Evolutionary conservation across 2,888 invertebrate genomes (phyloP), one percentile per base, ranked within the genome.

Genomic region (Sinodicranocentrus sp.): DNA sequence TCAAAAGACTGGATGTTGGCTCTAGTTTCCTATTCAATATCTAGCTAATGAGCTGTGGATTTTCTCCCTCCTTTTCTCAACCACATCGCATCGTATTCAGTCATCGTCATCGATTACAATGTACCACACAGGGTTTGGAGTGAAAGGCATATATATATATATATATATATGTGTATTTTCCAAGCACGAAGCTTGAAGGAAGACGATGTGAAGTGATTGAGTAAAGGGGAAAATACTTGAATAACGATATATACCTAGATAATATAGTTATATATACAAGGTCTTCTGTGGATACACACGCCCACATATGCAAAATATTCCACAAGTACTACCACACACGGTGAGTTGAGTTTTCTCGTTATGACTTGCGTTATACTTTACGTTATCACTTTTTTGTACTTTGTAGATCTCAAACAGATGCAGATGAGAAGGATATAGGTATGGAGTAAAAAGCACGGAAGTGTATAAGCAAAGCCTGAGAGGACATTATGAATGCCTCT

Each of bases 401-500:
- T 10, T 65, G 28, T 33, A 17, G 77, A 43, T 28, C 19, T 2
- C 57, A 21, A 77, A 1, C 76, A 78, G 70, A 71, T 79, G 71
- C 71, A 71, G 63, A 79, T 71, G 79, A 79, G 52, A 19, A 6
- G 8, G 33, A 10, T 3, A 33, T 33, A 33, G 33, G 48, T 57
- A 39, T 43, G 17, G 54, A 57, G 67, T 52, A 39, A 44, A 65
- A 28, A 28, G 17, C n/a, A n/a, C 19, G 33, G 54, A 48, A 59
- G 48, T 15, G 33, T n/a, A 21, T 21, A 33, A 65, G 65, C 21
- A 43, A 44, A 25, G 28, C 25, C 13, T 23, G 44, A 57, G 25
- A 23, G 28, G 68, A 75, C 82, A 82, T 73, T 82, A 82, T 82
- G 82, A 82, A 82, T 82, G 82, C 68, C 59, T 67, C 82, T 73